Evolutionary conservation across 1,140 invertebrate genomes (phyloP), one percentile per base, ranked within the genome.

Genomic region (Zaprionus ghesquierei): DNA sequence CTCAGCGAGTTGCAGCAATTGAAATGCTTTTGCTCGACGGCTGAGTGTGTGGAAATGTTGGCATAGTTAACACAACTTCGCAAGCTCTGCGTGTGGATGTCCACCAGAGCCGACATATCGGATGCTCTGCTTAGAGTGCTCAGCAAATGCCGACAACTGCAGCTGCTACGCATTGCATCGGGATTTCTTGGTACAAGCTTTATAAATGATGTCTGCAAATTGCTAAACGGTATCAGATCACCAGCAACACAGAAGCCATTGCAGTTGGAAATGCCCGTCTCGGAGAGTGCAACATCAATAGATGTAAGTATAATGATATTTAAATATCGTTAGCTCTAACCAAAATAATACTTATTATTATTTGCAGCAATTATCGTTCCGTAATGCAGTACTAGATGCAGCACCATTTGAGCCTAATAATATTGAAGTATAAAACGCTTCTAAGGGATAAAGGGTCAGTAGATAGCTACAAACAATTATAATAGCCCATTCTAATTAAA

Each of bases 71-170:
- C 23, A 0, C 54, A 69, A 10, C 61, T 86, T 27, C 70, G 70
- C 29, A 35, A 76, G 58, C 71, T 86, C 0, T 68, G 63, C 10
- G 13, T 87, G 10, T 87, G 78, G 82, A 79, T 81, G 82, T 66
- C 66, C 27, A 63, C 60, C 8, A 6, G 60, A 13, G n/a, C 41
- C 18, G 81, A 86, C 22, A 41, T 87, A 10, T 73, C 82, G 6
- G 46, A 73, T 18, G 62, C 61, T 4, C 35, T 86, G 5, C 61
- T 86, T 0, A 46, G 38, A 38, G 51, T 86, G 9, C 35, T 86
- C 13, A 46, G 46, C 23, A 61, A 27, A 22, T 86, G 82, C 53
- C 50, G 31, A n/a, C 44, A 69, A 1, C 50, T 86, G 6, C 81
- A 70, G 25, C 22, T 70, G 1, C 38, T 87, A 9, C 38, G 64